Evolutionary conservation across 2,888 invertebrate species (phyloP), one percentile per base, ranked within the genome.

Genomic region (Autographa pulchrina): DNA sequence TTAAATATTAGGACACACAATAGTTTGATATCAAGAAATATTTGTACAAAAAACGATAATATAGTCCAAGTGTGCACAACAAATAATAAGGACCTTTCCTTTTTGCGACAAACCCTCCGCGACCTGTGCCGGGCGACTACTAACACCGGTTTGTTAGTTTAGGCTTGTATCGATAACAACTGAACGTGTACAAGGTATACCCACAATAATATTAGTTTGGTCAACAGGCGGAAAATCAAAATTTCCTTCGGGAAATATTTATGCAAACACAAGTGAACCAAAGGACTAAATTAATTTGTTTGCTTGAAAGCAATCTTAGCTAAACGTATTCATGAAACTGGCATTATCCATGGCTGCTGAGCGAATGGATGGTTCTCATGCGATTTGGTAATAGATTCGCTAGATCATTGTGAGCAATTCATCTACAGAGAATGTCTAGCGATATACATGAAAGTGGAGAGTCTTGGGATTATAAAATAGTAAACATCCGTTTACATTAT

Each of bases 251-350:
- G 67, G 68, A 71, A 71, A 71, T 73, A 65, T 75, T 73, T 58
- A 64, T 68, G 76, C 68, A 77, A 80, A 68, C 77, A 71, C 6
- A 56, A 69, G 41, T 14, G 60, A 62, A 62, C 71, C 62, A 70
- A 65, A 20, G 59, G 25, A 62, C 68, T 77, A 67, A 74, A 83
- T 81, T 80, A 81, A 83, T 83, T 77, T 72, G 72, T 65, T 60
- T 67, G 74, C 71, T 74, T 64, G 70, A 54, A 77, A 70, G 70
- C 58, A 68, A 77, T 77, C 74, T 83, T 80, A 71, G 72, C 41
- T 32, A 65, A 80, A 71, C 68, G 54, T 75, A 77, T 80, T 74
- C 72, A 66, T 69, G 65, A 61, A 77, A 62, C 59, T 65, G 69
- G 68, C 67, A 67, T 72, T 74, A 72, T 25, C 38, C 65, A 20